Conservation (phyloP, 2,888 invertebrate species). For the Phengaris alcon region DNA sequence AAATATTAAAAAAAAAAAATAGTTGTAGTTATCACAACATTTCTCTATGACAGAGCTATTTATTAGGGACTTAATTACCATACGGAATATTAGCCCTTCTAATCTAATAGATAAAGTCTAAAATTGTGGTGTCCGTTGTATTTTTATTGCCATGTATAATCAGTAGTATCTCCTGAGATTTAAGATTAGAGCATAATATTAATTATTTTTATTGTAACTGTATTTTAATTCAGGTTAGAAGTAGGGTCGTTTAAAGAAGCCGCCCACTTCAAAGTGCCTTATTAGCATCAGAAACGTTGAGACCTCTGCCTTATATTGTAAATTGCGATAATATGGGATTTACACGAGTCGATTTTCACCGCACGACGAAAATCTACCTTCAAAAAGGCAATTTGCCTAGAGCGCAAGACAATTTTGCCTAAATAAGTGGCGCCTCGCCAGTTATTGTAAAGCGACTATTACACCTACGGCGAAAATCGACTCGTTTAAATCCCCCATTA, state of each 20-base stretch:
- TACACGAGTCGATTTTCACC: too few relatives aligned
- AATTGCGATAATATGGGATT: too few relatives aligned
- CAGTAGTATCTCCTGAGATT: conserved; percentile 8
- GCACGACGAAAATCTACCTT: too few relatives aligned
- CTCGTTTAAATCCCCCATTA: too few relatives aligned
- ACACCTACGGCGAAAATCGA: too few relatives aligned
- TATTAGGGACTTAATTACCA: not conserved
- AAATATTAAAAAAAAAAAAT: conserved; percentile 21
- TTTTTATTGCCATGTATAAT: conserved; percentile 1
- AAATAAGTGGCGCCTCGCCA: too few relatives aligned
- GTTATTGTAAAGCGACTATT: too few relatives aligned
- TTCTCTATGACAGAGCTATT: conserved; percentile 26
- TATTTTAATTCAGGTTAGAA: conserved; percentile 5
- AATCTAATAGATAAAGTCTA: not conserved
- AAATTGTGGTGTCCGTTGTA: not conserved
- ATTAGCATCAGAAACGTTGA: not conserved
- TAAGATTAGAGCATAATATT: conserved; percentile 27
- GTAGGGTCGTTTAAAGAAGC: not conserved
- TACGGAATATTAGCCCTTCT: not conserved
- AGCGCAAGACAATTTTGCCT: too few relatives aligned
- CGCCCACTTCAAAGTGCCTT: conserved; percentile 6
- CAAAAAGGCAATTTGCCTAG: too few relatives aligned
- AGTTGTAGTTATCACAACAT: conserved; percentile 17
- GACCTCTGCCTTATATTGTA: too few relatives aligned
- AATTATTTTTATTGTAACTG: conserved; percentile 27